Base-by-base conservation (phyloP, 2,888 invertebrate species). In the Tetragonula carbonaria region DNA sequence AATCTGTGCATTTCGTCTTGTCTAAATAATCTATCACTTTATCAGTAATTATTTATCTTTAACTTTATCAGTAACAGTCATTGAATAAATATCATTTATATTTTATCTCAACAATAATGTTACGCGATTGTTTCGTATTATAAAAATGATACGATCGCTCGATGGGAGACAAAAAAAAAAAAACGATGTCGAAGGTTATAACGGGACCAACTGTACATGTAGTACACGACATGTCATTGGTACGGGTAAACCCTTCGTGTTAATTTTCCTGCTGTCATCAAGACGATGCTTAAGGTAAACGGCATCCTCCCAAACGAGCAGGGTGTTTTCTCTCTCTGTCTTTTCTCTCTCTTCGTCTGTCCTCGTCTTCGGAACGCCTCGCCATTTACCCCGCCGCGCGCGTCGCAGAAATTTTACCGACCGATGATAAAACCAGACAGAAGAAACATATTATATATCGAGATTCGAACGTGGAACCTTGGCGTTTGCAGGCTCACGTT, bases 181-280 rank as follows among this genome's bases (percentile, higher is more conserved):
- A 78, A 81, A 82, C 76, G 76, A 51, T 93, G 91, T 93, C 13
- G 90, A 74, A 91, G 92, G 88, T 87, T 1, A 81, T 79, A 80
- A 91, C 91, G 90, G 90, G 87, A 86, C 89, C 90, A 83, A 89
- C 79, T 86, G 63, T 74, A 81, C 80, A 85, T 81, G 88, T 73
- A 66, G 63, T 83, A 80, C n/a, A 80, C n/a, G 74, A 8, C 62
- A 68, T 82, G 76, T 0, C 57, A 88, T 81, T 88, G 86, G 90
- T 89, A 92, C 90, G 91, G 90, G 88, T 67, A 62, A 68, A 88
- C 81, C 90, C 92, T 90, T 89, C 81, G 0, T 16, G 4, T 91
- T 90, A 59, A 78, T 94, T 13, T 94, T 16, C 93, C 94, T 94
- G 92, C 89, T 86, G 62, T 73, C 87, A 45, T 93, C 93, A 91